Percentiles rank a stretch among this genome's conserved stretches.
These are phyloP conservation scores for Atrina japonica DNA, from an alignment of 2,888 invertebrate genomes.

Conservation along the genomic window DNA sequence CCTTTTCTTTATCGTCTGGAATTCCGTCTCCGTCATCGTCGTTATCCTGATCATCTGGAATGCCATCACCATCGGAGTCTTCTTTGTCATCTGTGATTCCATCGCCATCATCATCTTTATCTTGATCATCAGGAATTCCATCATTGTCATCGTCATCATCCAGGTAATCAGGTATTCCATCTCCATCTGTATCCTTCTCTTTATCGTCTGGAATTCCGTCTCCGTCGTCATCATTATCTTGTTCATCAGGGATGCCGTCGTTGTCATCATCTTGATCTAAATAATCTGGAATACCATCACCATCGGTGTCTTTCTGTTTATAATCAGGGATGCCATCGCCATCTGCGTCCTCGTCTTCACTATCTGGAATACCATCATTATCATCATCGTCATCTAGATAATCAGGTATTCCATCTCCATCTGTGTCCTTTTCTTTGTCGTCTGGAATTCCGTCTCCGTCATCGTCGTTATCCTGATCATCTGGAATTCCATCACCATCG, in stretches of 20 bases:
- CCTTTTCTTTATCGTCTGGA: constrained; percentile 59
- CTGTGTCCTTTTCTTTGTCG: constrained; percentile 64
- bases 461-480: constrained; percentile 57
- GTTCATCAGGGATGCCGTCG: constrained; percentile 70
- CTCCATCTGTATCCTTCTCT: constrained; percentile 58
- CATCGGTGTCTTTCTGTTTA: constrained; percentile 71
- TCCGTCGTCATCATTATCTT: constrained; percentile 66
- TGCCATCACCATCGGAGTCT: constrained; percentile 76
- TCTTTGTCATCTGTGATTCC: constrained; percentile 61
- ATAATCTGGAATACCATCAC: constrained; percentile 74
- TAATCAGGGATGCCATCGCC: constrained; percentile 67
- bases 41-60: constrained; percentile 66
- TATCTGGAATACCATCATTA: constrained; percentile 60
- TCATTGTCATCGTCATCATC: constrained; percentile 58
- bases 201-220: constrained; percentile 73
- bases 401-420: constrained; percentile 76
- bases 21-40: constrained; percentile 64
- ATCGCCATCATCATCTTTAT: constrained; percentile 66
- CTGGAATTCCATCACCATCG: constrained; percentile 76
- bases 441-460: constrained; percentile 71
- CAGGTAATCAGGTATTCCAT: constrained; percentile 68
- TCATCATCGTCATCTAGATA: constrained; percentile 68
- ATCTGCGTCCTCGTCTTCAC: constrained; percentile 50
- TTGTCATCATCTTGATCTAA: constrained; percentile 53
- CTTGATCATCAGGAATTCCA: constrained; percentile 65